phyloP scores from a whole-genome alignment of 2,888 invertebrate genomes.

The Xestia rhomboidea region DNA sequence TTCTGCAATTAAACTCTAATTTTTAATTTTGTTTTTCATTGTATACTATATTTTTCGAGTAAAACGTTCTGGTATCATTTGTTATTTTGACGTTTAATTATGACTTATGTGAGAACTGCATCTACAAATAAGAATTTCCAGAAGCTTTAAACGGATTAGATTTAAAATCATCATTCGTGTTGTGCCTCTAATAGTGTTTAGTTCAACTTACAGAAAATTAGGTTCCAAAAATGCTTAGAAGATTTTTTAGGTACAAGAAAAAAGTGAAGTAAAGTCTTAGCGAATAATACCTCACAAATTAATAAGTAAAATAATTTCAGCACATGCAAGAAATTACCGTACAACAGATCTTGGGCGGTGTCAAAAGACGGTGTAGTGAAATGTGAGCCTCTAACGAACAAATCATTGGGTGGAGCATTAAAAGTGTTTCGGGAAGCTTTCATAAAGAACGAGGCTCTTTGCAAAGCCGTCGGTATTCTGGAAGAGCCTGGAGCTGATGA shows the following conservation, averaged over 20 bases:
- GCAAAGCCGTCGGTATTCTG: slow-evolving; percentile 28
- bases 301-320: slow-evolving; percentile 9
- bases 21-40: background rate
- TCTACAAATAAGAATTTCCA: background rate
- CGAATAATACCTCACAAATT: background rate
- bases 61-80: background rate
- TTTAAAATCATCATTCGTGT: slow-evolving; percentile 4
- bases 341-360: slow-evolving; percentile 13
- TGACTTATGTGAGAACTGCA: slow-evolving; percentile 21
- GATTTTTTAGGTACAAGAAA: slow-evolving; percentile 18
- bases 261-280: background rate
- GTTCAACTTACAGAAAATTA: slow-evolving; percentile 4
- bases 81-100: background rate
- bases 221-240: slow-evolving; percentile 25
- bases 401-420: slow-evolving; percentile 25
- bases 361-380: slow-evolving; percentile 27
- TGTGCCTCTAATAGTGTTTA: background rate
- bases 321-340: background rate
- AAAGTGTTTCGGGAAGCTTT: slow-evolving; percentile 35
- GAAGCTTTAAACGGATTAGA: background rate
- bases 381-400: slow-evolving; percentile 20
- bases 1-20: background rate
- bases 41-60: background rate
- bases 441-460: slow-evolving; percentile 16
- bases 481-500: slow-evolving; percentile 39